These are phyloP conservation scores for Drosophila putrida DNA, from an alignment of 2,888 invertebrate species.

Conservation along the genomic window DNA sequence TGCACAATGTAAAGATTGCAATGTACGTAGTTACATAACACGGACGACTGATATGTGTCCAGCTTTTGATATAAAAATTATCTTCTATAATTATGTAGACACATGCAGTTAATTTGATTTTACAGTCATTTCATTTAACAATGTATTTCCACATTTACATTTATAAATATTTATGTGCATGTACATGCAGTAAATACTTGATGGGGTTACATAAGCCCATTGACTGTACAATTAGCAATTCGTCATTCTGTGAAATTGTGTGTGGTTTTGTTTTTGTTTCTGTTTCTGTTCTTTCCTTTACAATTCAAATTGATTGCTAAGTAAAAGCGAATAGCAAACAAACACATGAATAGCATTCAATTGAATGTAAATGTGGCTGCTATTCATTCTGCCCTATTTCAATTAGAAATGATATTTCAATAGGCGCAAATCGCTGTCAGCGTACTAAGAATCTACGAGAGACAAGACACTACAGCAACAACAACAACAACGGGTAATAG, in stretches of 20 bases:
- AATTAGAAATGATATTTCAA: constrained; percentile 71
- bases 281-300: constrained; percentile 19
- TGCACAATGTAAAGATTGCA: constrained; percentile 1
- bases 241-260: constrained; percentile 39
- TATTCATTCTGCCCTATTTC: constrained; percentile 44
- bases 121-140: not conserved
- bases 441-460: constrained; percentile 33
- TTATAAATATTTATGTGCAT: constrained; percentile 9
- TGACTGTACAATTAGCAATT: constrained; percentile 64
- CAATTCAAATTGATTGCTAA: constrained; percentile 39
- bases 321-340: constrained; percentile 32
- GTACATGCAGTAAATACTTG: constrained; percentile 31
- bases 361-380: constrained; percentile 26
- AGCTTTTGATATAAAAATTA: constrained; percentile 9
- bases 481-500: constrained; percentile 53
- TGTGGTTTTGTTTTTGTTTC: constrained; percentile 19
- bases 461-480: constrained; percentile 14
- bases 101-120: constrained; percentile 11
- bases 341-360: constrained; percentile 35
- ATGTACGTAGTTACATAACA: constrained; percentile 20
- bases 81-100: constrained; percentile 16
- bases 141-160: constrained; percentile 8
- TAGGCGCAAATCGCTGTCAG: constrained; percentile 46
- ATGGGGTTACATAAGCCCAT: constrained; percentile 65
- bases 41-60: not conserved